Base-by-base conservation (phyloP, 2,888 invertebrate species). In the Cybosia mesomella region DNA sequence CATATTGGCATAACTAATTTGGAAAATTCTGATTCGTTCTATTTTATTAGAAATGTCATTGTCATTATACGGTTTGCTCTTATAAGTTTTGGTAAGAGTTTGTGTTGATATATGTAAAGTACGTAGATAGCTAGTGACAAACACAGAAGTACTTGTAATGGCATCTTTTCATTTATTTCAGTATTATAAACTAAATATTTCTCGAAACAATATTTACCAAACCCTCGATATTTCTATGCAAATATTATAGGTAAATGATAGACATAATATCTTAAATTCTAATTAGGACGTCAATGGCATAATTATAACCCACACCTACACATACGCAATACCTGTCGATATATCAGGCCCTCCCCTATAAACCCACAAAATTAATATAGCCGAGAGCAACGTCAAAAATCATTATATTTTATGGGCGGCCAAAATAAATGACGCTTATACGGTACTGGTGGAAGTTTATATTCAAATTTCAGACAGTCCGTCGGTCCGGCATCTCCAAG, bases 351-450 rank as follows among this genome's bases (percentile, higher is more conserved):
- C 81, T 87, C 87, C 86, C 80, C 86, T 81, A 84, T 81, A 81
- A 81, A 87, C 87, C 89, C 91, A 85, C 89, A 90, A 89, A 90
- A 92, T 93, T 93, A 83, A 93, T 93, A 93, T 88, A 86, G 89
- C 90, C 87, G 85, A 86, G 87, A 88, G 91, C 90, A 89, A 87
- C 91, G 92, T 92, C 94, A 94, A 93, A 95, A 95, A 94, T 93
- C 93, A 94, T 94, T 93, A 94, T 92, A 94, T 93, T 95, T 94
- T 94, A 94, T 92, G 91, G 83, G 86, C 89, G 93, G 90, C 88
- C 89, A 86, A 91, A 95, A 93, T 93, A 94, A 94, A 94, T 94
- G 94, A 88, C 91, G 92, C 93, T 91, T 93, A 92, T 91, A 93
- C 89, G 90, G 87, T 86, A 80, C 86, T 85, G 85, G 86, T 84